phyloP scores from a whole-genome alignment of 2,797 vertebrate genomes.

The Pterois miles region DNA sequence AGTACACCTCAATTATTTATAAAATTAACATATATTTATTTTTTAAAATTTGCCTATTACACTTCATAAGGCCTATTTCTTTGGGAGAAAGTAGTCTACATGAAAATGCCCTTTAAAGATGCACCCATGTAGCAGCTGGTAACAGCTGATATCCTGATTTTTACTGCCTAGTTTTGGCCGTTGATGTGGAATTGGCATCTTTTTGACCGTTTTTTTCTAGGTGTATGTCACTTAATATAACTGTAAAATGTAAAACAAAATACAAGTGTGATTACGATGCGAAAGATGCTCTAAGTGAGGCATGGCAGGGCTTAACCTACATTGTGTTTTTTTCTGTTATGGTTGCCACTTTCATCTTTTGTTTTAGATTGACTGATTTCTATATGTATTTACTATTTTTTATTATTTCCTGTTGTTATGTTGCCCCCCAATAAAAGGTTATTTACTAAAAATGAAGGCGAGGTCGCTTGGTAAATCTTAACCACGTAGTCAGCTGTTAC shows the following conservation, averaged over 20 bases:
- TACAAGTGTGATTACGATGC: conserved; percentile 6
- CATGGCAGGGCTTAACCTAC: not conserved
- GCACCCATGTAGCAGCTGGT: not conserved
- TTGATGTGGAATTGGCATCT: not conserved
- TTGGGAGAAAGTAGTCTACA: not conserved
- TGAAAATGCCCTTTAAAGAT: conserved; percentile 2
- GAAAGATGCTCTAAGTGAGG: not conserved
- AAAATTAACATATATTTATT: not conserved
- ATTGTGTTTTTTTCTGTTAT: not conserved
- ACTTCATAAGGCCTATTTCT: not conserved
- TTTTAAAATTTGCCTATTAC: not conserved
- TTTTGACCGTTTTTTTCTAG: not conserved
- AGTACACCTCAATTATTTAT: not conserved
- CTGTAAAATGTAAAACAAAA: conserved; percentile 6
- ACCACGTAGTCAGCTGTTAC: not conserved
- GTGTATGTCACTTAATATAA: not conserved
- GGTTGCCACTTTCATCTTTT: conserved; percentile 18
- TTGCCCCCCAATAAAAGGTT: conserved; percentile 64
- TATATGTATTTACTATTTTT: conserved; percentile 51
- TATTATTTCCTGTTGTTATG: conserved; percentile 49
- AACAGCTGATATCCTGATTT: not conserved
- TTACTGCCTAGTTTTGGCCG: not conserved
- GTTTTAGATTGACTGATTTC: conserved; percentile 44
- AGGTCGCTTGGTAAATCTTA: not conserved
- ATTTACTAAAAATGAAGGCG: conserved; percentile 28